These are phyloP conservation scores for Gadopsis marmoratus DNA, from an alignment of 2,797 vertebrate genomes.

Conservation along the genomic window DNA sequence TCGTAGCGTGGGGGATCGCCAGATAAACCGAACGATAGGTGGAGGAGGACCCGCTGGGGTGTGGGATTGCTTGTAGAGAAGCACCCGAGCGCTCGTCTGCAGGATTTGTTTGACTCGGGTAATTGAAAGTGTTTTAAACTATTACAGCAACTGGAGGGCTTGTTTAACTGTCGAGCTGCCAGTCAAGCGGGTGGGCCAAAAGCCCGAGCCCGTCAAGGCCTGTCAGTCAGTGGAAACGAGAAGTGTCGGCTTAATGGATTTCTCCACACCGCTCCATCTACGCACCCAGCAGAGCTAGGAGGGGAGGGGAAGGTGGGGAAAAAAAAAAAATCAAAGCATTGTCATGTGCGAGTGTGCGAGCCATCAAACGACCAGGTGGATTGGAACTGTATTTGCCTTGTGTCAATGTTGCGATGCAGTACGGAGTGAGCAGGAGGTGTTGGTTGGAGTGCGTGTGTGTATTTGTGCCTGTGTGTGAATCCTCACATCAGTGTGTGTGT, in stretches of 20 bases:
- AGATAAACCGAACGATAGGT: conserved; percentile 69
- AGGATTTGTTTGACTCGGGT: conserved; percentile 99
- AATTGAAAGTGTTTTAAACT: conserved; percentile 99
- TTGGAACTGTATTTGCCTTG: conserved; percentile 90
- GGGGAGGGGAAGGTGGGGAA: conserved; percentile 56
- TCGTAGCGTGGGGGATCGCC: conserved; percentile 47
- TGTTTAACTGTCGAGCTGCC: conserved; percentile 99
- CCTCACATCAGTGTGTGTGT: conserved; percentile 13
- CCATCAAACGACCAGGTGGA: conserved; percentile 94
- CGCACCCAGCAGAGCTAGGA: conserved; percentile 59
- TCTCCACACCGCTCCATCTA: conserved; percentile 91
- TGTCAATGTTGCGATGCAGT: conserved; percentile 62
- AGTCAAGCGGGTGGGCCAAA: conserved; percentile 95
- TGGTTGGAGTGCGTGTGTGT: conserved; percentile 38
- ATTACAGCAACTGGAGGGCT: conserved; percentile 99
- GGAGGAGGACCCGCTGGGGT: conserved; percentile 77
- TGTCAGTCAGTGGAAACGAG: conserved; percentile 99
- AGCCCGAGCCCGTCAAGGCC: conserved; percentile 96
- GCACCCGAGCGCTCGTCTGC: conserved; percentile 77
- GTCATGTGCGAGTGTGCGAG: conserved; percentile 92
- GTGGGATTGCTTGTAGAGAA: conserved; percentile 79
- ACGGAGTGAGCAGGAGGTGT: conserved; percentile 43
- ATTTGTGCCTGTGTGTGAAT: conserved; percentile 7
- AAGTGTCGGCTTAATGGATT: conserved; percentile 99
- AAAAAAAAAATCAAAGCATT: conserved; percentile 97